Base-by-base conservation (phyloP, 2,888 invertebrate species). In the Cantharis lateralis region DNA sequence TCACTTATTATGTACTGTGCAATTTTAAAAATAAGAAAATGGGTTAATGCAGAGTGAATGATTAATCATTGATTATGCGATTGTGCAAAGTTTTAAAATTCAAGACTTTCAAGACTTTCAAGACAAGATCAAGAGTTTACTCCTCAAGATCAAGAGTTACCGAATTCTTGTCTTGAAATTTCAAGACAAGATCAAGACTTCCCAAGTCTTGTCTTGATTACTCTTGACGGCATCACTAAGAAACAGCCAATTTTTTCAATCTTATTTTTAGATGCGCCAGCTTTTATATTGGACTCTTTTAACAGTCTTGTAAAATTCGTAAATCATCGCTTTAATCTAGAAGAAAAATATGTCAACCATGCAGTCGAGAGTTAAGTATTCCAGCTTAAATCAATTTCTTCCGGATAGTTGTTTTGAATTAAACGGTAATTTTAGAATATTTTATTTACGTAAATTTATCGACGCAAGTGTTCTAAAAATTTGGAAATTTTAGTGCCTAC, bases 401-500 rank as follows among this genome's bases (percentile, higher is more conserved):
- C 48, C 48, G 48, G 48, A 48, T 48, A 48, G 48, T 48, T 48
- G 48, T 48, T 48, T 48, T 48, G 48, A 48, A 48, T 48, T 48
- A 48, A 48, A 48, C 48, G 48, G 48, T 48, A 48, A 48, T 48
- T 48, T 48, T 48, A 48, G 48, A 48, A 48, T 48, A n/a, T 48
- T 48, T n/a, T 48, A 48, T 48, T 48, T 48, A 48, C n/a, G 48
- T 48, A 48, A 48, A 48, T 48, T 48, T n/a, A 48, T 48, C 13
- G 48, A 48, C 48, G 48, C 48, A 48, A 48, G 48, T 48, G 48
- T 48, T 48, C 48, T 48, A 48, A 48, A 48, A 48, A 48, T 72
- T 72, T 62, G 72, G 18, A 68, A 75, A 75, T 71, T 70, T 74
- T 74, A 70, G 70, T 68, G 70, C 70, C 48, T 48, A 48, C 48